These are phyloP conservation scores for Dicroscelio sp. DNA, from an alignment of 2,888 invertebrate species.

Conservation along the genomic window DNA sequence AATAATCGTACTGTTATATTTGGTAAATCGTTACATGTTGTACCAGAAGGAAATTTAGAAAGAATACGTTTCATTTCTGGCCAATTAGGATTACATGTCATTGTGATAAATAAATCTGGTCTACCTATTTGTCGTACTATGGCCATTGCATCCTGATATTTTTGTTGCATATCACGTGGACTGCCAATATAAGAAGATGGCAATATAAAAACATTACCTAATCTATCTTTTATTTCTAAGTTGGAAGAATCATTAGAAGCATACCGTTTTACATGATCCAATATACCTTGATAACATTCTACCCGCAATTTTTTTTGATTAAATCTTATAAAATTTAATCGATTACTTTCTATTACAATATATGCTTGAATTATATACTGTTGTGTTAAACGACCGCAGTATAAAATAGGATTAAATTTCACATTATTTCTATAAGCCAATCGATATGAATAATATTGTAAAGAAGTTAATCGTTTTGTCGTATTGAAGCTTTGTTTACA, in stretches of 20 bases:
- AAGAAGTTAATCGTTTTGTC: conserved; percentile 27
- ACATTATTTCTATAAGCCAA: conserved; percentile 20
- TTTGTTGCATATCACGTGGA: conserved; percentile 90
- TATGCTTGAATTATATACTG: conserved; percentile 66
- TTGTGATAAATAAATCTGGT: conserved; percentile 90
- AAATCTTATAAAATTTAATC: conserved; percentile 47
- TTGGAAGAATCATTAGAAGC: background rate
- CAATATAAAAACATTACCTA: conserved; percentile 60
- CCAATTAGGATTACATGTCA: conserved; percentile 90
- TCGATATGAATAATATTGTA: conserved; percentile 68
- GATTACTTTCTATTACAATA: conserved; percentile 52
- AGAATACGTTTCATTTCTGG: conserved; percentile 83
- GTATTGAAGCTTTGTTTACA: conserved; percentile 9
- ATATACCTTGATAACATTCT: conserved; percentile 40
- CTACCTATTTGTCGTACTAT: conserved; percentile 89
- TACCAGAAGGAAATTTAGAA: conserved; percentile 2
- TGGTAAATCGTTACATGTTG: conserved; percentile 14
- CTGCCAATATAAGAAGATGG: conserved; percentile 82
- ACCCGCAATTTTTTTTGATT: conserved; percentile 46
- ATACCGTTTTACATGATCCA: background rate
- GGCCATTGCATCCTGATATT: conserved; percentile 82
- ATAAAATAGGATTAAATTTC: conserved; percentile 53
- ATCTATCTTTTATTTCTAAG: background rate
- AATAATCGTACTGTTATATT: conserved; percentile 26
- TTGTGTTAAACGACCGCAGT: conserved; percentile 42